Base-by-base conservation (phyloP, 2,113 vertebrate species). In the Paracanthobrama guichenoti region DNA sequence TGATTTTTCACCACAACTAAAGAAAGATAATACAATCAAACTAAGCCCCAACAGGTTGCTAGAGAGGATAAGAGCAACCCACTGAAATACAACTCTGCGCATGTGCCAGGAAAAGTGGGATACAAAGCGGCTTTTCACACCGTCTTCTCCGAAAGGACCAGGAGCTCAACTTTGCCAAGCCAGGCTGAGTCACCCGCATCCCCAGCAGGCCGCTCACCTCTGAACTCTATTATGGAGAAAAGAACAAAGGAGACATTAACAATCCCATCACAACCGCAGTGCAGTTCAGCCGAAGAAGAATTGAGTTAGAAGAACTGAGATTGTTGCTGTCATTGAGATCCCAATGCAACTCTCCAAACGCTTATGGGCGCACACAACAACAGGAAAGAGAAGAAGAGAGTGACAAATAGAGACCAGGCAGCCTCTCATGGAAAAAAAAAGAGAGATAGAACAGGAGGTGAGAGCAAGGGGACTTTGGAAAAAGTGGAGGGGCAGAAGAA, bases 131-230 rank as follows among this genome's bases (percentile, higher is more conserved):
- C 75, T 67, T 86, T 72, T 86, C 74, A 79, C 66, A 48, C 71
- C 14, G 31, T 76, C 81, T 85, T 7, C 67, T 67, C 31, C 69
- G 60, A 72, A 79, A 84, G 53, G 76, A 88, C 31, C 6, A 71
- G 77, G 39, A 82, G 69, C 78, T 72, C 57, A 35, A 60, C 16
- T 48, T 35, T 84, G 84, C 60, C 82, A 87, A 84, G 75, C 88
- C 83, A 90, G 88, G 82, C 82, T 85, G 87, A 89, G 89, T 85
- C 85, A 88, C 82, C 67, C 60, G 84, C 60, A 75, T 75, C 88
- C 75, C 60, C 80, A 81, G 75, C 60, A 84, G 44, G 76, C 81
- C 31, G 67, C 55, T 87, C 88, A 89, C 87, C 83, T 89, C 88
- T 86, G 85, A 82, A 87, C 85, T 86, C 78, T 60, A 89, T 89